Conservation (phyloP, 2,797 vertebrate genomes). For the Bryconaethiops microstoma region DNA sequence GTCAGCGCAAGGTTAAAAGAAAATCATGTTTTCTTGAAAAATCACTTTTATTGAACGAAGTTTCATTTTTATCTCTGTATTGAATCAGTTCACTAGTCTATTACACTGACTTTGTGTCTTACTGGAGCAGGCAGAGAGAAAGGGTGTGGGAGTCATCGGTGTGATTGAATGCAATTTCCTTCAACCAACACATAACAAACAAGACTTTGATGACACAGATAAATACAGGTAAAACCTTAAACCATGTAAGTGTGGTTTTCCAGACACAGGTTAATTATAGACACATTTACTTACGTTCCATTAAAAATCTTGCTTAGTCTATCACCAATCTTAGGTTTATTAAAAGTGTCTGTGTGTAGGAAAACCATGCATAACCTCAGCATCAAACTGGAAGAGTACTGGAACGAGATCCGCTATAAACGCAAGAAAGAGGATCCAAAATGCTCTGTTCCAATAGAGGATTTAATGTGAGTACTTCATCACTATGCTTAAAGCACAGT, state of each 20-base stretch:
- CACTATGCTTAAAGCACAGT: no score
- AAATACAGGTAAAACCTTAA: conserved; percentile 85
- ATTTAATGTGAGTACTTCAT: conserved; percentile 61
- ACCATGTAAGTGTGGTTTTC: not conserved
- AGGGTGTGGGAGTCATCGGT: conserved; percentile 91
- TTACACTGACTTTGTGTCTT: not conserved
- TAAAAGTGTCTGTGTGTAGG: conserved; percentile 54
- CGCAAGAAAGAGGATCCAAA: conserved; percentile 72
- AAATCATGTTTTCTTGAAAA: not conserved
- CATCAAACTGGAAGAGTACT: conserved; percentile 81
- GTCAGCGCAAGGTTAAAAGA: conserved; percentile 77
- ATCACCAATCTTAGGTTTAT: not conserved
- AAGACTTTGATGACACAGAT: conserved; percentile 91
- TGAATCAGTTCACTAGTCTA: not conserved
- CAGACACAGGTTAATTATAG: not conserved
- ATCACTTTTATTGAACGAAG: not conserved
- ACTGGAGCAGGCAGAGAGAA: conserved; percentile 80
- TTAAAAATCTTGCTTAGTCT: not conserved
- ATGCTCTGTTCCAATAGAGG: conserved; percentile 70
- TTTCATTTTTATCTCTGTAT: not conserved
- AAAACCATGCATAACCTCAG: conserved; percentile 79
- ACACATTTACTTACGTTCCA: not conserved
- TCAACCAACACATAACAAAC: conserved; percentile 95
- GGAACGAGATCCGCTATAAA: conserved; percentile 82
- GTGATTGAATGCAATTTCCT: conserved; percentile 93